Base-by-base conservation (phyloP, 2,797 vertebrate genomes). In the Siniperca undulata region DNA sequence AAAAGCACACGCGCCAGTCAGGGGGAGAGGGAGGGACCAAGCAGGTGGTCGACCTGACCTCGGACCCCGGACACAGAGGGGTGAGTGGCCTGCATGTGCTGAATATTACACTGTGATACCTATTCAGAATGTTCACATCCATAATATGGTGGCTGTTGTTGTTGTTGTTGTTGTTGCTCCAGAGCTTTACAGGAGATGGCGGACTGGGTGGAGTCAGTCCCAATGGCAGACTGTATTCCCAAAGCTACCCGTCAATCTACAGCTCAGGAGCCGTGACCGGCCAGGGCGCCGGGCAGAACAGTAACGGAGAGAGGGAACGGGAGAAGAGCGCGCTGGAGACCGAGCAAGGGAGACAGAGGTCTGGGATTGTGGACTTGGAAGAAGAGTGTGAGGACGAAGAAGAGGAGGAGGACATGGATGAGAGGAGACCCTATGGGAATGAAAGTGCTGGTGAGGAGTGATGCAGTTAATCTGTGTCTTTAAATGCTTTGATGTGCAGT, bases 201-300 rank as follows among this genome's bases (percentile, higher is more conserved):
- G 86, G 90, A 0, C 72, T 90, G 40, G 93, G 89, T 0, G 91
- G 90, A 74, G 87, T 95, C 83, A 95, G 96, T 78, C 94, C 88
- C 42, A 92, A 89, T 4, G 64, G 90, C 76, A 90, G 94, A 66
- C 89, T 94, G 60, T 97, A 95, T 76, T 97, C 96, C 59, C 96
- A 97, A 74, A 97, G 95, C 91, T 97, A 97, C 88, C 96, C 96
- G 0, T 96, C 96, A 0, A 97, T 97, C 91, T 97, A 97, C 91
- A 96, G 92, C 85, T 77, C 93, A 0, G 89, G 89, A 7, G 79
- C 83, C 2, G 56, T 52, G 20, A 70, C 67, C 38, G 81, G 93
- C 61, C 93, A 84, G 59, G 85, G 84, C 0, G 86, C 20, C 0
- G 86, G 81, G 27, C 93, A 87, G 70, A 94, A 93, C 19, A 88